These are phyloP conservation scores for Pardalotus punctatus DNA, from an alignment of 2,113 vertebrate species.

Conservation along the genomic window DNA sequence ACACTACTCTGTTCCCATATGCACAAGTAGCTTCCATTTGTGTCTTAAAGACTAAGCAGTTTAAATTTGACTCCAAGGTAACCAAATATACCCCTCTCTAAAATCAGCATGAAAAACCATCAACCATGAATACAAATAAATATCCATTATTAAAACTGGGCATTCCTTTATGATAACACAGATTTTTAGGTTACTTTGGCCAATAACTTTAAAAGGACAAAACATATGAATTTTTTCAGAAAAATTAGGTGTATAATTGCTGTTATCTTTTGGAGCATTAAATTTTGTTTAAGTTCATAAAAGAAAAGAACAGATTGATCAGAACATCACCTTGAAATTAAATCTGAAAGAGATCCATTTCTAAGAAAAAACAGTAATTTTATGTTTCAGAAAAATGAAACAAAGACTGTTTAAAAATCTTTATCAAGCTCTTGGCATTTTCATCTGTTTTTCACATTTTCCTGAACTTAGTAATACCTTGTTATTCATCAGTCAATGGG, in stretches of 20 bases:
- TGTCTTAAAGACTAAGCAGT: background rate
- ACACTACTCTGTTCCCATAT: background rate
- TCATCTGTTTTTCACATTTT: background rate
- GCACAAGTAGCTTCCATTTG: background rate
- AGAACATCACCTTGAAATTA: background rate
- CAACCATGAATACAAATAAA: background rate
- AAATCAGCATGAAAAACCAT: background rate
- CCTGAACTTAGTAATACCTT: background rate
- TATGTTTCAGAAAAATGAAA: background rate
- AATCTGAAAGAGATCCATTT: background rate
- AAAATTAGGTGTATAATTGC: background rate
- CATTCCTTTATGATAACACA: background rate
- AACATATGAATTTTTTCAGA: background rate
- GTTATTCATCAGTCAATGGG: background rate
- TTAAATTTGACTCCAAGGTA: background rate
- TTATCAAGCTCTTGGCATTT: background rate
- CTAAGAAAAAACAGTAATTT: background rate
- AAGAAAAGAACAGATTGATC: background rate
- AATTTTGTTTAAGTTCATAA: background rate
- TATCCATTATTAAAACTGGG: background rate
- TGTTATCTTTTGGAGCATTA: background rate
- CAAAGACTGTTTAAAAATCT: background rate
- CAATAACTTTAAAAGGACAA: background rate
- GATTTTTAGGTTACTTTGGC: background rate
- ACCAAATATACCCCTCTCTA: background rate